phyloP scores from a whole-genome alignment of 2,888 invertebrate genomes.

The Scelioninae gen. 1 region DNA sequence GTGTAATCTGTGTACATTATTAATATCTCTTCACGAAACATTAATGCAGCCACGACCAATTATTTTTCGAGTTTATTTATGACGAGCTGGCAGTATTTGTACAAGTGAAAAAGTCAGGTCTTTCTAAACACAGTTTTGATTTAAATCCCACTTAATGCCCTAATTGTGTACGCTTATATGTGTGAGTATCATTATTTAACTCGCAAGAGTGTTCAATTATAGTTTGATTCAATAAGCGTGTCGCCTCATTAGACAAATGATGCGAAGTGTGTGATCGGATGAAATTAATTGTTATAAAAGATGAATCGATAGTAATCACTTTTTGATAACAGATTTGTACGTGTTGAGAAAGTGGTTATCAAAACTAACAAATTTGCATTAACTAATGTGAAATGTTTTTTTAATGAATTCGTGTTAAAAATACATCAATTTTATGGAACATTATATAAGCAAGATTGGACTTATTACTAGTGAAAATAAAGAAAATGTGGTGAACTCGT shows the following conservation, averaged over 20 bases:
- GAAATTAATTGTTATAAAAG: no score
- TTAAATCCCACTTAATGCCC: not conserved
- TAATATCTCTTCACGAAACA: constrained; percentile 54
- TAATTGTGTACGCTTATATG: not conserved
- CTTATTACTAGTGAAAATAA: no score
- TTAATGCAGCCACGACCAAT: constrained; percentile 23
- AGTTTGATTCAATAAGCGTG: constrained; percentile 19
- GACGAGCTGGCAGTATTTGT: constrained; percentile 1
- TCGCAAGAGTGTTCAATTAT: not conserved
- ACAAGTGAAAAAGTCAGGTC: constrained; percentile 21
- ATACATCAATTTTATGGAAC: no score
- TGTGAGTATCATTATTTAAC: constrained; percentile 9
- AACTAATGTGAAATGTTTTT: no score
- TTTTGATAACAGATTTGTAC: no score
- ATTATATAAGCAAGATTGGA: no score
- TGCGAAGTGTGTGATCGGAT: not conserved
- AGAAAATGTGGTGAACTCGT: no score
- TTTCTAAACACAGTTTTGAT: constrained; percentile 5
- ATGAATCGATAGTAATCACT: no score
- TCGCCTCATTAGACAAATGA: not conserved
- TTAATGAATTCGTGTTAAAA: no score
- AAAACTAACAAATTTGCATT: no score
- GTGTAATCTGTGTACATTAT: constrained; percentile 42
- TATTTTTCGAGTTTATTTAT: constrained; percentile 17
- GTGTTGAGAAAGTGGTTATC: no score